phyloP scores from a whole-genome alignment of 2,797 vertebrate species.

The Rhabdomys pumilio region DNA sequence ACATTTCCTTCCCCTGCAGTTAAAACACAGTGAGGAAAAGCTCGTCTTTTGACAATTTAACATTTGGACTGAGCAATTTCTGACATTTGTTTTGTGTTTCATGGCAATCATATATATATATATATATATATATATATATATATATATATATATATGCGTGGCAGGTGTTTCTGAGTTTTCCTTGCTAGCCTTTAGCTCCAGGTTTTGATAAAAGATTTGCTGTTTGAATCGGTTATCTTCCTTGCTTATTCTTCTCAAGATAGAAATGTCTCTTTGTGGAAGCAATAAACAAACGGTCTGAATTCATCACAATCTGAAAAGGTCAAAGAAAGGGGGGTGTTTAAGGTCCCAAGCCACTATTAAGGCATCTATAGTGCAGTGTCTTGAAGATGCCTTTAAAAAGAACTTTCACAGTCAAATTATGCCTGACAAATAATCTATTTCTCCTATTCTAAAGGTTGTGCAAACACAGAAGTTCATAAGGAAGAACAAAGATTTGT shows the following conservation, averaged over 20 bases:
- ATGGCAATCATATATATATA: neutral
- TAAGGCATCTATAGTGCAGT: neutral
- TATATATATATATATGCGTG: neutral
- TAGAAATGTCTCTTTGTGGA: constrained; percentile 60
- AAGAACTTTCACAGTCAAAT: constrained; percentile 22
- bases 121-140: neutral
- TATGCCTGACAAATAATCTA: neutral
- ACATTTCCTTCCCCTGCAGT: constrained; percentile 44
- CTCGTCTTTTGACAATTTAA: constrained; percentile 66
- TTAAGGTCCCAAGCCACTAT: constrained; percentile 43
- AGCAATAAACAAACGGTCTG: constrained; percentile 46
- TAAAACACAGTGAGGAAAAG: constrained; percentile 70
- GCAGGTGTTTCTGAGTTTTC: constrained; percentile 69
- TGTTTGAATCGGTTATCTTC: constrained; percentile 60
- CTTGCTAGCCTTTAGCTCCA: neutral
- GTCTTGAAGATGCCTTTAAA: neutral
- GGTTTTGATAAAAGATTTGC: constrained; percentile 74
- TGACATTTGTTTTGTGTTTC: constrained; percentile 69
- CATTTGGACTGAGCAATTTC: constrained; percentile 58
- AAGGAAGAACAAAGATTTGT: constrained; percentile 79
- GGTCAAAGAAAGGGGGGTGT: constrained; percentile 66
- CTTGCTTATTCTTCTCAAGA: constrained; percentile 45
- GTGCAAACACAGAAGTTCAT: constrained; percentile 73
- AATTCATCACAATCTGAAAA: constrained; percentile 77
- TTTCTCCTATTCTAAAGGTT: constrained; percentile 76